Evolutionary conservation across 1,140 invertebrate genomes (phyloP).

Genomic region (Hyles euphorbiae): DNA sequence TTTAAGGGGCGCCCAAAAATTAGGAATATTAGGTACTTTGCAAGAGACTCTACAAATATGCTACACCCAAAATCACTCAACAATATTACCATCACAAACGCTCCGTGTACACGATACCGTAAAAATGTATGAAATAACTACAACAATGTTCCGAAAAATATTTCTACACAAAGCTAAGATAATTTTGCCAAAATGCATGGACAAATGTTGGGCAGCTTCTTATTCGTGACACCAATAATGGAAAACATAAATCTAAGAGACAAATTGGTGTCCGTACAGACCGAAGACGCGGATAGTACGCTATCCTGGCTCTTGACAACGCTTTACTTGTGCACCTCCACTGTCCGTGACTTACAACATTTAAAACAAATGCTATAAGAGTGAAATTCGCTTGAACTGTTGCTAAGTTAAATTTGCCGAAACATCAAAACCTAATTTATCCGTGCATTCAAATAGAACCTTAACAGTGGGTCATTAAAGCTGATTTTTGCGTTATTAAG

Average conservation of each 20-base stretch:
- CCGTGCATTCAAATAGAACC: not conserved
- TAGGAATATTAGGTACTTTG: too few species aligned
- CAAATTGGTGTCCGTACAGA: conserved; percentile 32
- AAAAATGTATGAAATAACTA: too few species aligned
- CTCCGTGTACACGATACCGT: too few species aligned
- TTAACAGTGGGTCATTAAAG: not conserved
- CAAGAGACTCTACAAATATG: too few species aligned
- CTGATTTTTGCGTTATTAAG: not conserved
- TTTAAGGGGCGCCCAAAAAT: too few species aligned
- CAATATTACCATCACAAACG: too few species aligned
- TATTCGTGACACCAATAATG: conserved; percentile 26
- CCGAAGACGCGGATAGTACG: conserved; percentile 25
- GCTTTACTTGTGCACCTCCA: conserved; percentile 17
- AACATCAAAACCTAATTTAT: not conserved
- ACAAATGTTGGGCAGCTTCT: conserved; percentile 5
- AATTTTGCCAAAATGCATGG: not conserved
- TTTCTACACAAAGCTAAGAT: too few species aligned
- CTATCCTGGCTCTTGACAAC: conserved; percentile 37
- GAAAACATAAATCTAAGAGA: conserved; percentile 42
- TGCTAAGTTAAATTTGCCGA: conserved; percentile 1
- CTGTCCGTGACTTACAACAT: not conserved
- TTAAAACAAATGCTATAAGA: conserved; percentile 13
- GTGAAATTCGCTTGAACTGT: conserved; percentile 1
- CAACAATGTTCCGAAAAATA: too few species aligned
- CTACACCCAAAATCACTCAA: too few species aligned